Percentiles rank a stretch among this genome's conserved stretches.
Evolutionary conservation across 2,888 invertebrate species (phyloP).

Genomic region (Sinotaia quadrata): DNA sequence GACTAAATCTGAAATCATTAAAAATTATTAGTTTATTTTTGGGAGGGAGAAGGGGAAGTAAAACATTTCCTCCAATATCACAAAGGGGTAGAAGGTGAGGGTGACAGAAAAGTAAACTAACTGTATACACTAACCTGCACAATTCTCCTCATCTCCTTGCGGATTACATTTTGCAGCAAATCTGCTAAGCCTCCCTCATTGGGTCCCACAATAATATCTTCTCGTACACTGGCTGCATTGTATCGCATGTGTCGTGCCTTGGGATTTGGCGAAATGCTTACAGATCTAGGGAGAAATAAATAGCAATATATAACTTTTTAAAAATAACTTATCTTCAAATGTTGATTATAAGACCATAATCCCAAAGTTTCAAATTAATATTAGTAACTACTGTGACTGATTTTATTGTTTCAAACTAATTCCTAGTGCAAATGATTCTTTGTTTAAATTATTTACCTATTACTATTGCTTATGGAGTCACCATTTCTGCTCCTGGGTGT

Average conservation of each 20-base stretch:
- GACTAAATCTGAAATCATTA: too few relatives aligned
- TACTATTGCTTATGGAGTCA: not conserved
- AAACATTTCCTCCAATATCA: too few relatives aligned
- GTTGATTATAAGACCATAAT: not conserved
- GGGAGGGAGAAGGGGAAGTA: too few relatives aligned
- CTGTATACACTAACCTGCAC: slow-evolving; percentile 62
- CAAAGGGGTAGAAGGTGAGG: too few relatives aligned
- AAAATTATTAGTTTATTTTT: too few relatives aligned
- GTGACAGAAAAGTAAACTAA: too few relatives aligned
- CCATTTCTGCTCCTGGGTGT: not conserved
- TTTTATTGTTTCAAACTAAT: too few relatives aligned
- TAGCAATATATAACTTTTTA: not conserved
- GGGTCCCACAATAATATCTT: not conserved
- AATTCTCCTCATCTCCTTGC: slow-evolving; percentile 64
- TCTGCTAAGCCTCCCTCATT: slow-evolving; percentile 44
- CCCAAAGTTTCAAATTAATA: not conserved
- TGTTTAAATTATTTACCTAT: not conserved
- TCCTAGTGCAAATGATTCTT: too few relatives aligned
- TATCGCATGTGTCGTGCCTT: not conserved
- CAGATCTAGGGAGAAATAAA: slow-evolving; percentile 9
- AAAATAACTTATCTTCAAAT: not conserved
- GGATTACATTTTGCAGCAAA: slow-evolving; percentile 59
- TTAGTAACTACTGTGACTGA: too few relatives aligned
- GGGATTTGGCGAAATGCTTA: not conserved
- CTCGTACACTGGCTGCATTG: not conserved